These are phyloP conservation scores for Tylochromis polylepis DNA, from an alignment of 2,113 vertebrate species.

Conservation along the genomic window DNA sequence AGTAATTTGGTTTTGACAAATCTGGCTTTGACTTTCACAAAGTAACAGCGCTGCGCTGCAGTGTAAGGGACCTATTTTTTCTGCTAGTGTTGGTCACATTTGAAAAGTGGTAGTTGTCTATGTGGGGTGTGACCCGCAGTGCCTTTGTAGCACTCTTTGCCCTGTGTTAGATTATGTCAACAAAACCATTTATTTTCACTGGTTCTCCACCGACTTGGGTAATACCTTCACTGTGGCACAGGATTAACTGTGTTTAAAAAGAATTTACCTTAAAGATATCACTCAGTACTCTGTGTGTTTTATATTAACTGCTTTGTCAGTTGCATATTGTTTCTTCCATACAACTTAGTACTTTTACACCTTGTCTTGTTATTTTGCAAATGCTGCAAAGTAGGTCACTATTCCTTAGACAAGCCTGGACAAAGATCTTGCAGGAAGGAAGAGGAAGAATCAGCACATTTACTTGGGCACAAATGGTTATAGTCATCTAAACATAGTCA, in stretches of 20 bases:
- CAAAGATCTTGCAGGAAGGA: slow-evolving; percentile 6
- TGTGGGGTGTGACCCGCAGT: slow-evolving; percentile 5
- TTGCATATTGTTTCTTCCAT: not conserved
- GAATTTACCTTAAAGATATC: not conserved
- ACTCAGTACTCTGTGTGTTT: not conserved
- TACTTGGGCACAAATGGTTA: not conserved
- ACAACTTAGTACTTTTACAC: not conserved
- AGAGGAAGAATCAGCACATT: slow-evolving; percentile 1
- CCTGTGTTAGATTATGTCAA: slow-evolving; percentile 9
- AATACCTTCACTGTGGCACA: not conserved
- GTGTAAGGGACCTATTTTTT: not conserved
- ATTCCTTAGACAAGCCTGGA: slow-evolving; percentile 30
- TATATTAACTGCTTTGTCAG: not conserved
- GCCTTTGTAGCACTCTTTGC: not conserved
- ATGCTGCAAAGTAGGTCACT: slow-evolving; percentile 31
- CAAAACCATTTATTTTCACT: slow-evolving; percentile 11
- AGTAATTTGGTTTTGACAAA: not conserved
- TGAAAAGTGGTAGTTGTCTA: not conserved
- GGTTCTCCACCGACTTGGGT: not conserved
- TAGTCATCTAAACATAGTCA: not conserved
- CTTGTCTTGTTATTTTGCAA: slow-evolving; percentile 12
- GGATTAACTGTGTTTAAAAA: slow-evolving; percentile 11
- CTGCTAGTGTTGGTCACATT: not conserved
- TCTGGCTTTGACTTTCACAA: not conserved
- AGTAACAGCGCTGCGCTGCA: not conserved